Percentiles rank a stretch among this genome's conserved stretches.
Evolutionary conservation across 2,113 vertebrate species (phyloP).

Genomic region (Ornithorhynchus anatinus): DNA sequence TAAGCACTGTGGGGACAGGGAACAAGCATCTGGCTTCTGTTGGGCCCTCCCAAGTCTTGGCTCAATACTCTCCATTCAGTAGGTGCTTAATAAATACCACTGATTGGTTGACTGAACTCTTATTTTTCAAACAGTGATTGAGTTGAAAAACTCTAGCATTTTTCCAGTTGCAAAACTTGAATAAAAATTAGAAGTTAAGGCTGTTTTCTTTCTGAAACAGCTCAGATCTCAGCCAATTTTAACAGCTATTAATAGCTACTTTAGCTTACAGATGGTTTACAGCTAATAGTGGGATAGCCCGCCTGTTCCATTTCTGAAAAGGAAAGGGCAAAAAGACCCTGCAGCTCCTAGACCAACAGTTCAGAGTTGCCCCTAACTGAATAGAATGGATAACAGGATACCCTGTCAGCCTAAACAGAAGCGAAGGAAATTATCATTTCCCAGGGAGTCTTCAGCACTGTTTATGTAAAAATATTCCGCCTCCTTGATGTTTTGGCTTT

Average conservation of each 20-base stretch:
- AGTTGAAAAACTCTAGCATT: neutral
- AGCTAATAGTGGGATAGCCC: neutral
- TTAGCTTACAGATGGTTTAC: neutral
- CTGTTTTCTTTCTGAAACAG: neutral
- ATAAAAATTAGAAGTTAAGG: neutral
- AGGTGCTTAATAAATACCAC: neutral
- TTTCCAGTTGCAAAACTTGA: neutral
- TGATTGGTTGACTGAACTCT: neutral
- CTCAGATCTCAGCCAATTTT: neutral
- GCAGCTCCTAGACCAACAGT: neutral
- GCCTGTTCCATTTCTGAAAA: neutral
- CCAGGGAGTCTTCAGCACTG: slow-evolving; percentile 28
- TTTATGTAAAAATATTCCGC: slow-evolving; percentile 61
- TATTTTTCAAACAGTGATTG: neutral
- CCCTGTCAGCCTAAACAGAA: neutral
- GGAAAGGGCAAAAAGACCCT: neutral
- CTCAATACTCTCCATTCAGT: neutral
- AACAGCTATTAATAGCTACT: neutral
- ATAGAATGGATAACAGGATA: slow-evolving; percentile 31
- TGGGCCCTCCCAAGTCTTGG: neutral
- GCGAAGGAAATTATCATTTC: slow-evolving; percentile 47
- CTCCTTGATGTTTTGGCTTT: slow-evolving; percentile 31
- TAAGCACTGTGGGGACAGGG: rapidly evolving
- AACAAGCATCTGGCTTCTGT: too few relatives aligned
- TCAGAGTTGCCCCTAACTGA: neutral